Percentiles rank a stretch among this genome's conserved stretches.
These are phyloP conservation scores for Eumaeus atala DNA, from an alignment of 1,140 invertebrate species.

Conservation along the genomic window DNA sequence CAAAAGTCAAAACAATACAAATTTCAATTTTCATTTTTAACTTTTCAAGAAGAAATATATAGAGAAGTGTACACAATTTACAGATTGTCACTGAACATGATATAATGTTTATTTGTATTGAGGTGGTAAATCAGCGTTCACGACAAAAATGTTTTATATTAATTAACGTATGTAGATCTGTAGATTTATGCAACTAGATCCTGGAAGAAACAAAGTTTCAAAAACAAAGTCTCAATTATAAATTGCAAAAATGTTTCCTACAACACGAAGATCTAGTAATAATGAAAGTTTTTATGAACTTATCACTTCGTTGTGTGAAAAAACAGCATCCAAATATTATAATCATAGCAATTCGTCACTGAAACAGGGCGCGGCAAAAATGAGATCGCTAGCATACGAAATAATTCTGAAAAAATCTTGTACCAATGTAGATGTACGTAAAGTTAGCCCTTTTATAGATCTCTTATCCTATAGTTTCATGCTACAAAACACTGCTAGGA, in stretches of 20 bases:
- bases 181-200: no score
- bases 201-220: no score
- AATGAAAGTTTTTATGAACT: slow-evolving; percentile 52
- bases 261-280: slow-evolving; percentile 7
- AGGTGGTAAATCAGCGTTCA: no score
- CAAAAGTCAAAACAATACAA: no score
- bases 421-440: slow-evolving; percentile 25
- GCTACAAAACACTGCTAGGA: slow-evolving; percentile 42
- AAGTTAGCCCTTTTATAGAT: slow-evolving; percentile 40
- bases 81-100: no score
- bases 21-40: no score
- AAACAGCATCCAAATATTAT: slow-evolving; percentile 45
- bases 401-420: slow-evolving; percentile 52
- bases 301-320: slow-evolving; percentile 49
- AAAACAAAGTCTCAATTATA: not conserved
- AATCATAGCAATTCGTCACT: slow-evolving; percentile 41
- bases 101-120: no score
- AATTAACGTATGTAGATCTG: no score
- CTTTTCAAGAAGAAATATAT: no score
- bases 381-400: slow-evolving; percentile 56
- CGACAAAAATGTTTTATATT: no score
- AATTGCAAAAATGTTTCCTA: not conserved
- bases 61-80: no score
- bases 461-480: slow-evolving; percentile 54
- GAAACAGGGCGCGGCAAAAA: slow-evolving; percentile 39